phyloP scores from a whole-genome alignment of 2,888 invertebrate species.

The Drosophila melanosoma region DNA sequence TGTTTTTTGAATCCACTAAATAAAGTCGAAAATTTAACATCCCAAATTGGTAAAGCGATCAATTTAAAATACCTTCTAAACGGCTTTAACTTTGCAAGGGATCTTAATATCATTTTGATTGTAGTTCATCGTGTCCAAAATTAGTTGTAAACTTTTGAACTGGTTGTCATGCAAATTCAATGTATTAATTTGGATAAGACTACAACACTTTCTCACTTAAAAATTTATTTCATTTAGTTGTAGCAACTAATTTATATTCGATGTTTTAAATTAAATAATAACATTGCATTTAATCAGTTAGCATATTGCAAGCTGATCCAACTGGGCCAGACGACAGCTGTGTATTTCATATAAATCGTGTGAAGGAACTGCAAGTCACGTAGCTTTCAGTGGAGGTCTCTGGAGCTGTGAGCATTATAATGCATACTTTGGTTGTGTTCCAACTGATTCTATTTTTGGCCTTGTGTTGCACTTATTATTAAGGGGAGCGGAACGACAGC shows the following conservation, averaged over 20 bases:
- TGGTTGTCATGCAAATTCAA: neutral
- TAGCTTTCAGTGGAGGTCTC: conserved; percentile 36
- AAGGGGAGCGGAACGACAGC: neutral
- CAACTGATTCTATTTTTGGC: conserved; percentile 22
- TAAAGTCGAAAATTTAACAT: too few relatives aligned
- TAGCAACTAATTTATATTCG: neutral
- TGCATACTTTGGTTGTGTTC: conserved; percentile 30
- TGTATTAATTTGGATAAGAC: neutral
- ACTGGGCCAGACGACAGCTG: neutral
- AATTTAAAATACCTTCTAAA: too few relatives aligned
- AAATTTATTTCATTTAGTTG: neutral
- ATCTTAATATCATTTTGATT: neutral
- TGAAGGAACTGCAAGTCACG: conserved; percentile 36
- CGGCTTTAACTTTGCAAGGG: neutral
- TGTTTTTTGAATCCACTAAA: too few relatives aligned
- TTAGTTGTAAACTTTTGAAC: too few relatives aligned
- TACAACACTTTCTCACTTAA: neutral
- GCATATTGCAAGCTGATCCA: neutral
- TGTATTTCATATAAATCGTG: neutral
- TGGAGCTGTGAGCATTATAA: conserved; percentile 43
- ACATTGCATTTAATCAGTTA: neutral
- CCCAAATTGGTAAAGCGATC: too few relatives aligned
- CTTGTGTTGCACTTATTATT: conserved; percentile 57
- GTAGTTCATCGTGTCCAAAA: neutral
- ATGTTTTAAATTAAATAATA: neutral